These are phyloP conservation scores for Brachyrhaphis roseni DNA, from an alignment of 2,797 vertebrate genomes.

Conservation along the genomic window DNA sequence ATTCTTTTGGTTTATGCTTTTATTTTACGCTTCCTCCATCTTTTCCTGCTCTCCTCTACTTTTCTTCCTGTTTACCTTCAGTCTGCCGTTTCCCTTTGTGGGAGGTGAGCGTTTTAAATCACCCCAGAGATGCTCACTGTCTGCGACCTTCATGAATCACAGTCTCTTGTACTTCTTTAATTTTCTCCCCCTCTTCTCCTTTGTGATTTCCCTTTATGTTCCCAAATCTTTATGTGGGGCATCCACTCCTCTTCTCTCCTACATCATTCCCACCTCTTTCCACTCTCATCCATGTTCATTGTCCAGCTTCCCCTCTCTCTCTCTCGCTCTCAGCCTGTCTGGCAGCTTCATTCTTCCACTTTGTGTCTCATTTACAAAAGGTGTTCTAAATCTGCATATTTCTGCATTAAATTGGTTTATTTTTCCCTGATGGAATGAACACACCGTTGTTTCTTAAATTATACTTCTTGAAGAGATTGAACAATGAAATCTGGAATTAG, in stretches of 20 bases:
- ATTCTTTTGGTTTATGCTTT: conserved; percentile 29
- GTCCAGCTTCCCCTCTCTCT: conserved; percentile 34
- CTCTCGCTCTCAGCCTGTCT: conserved; percentile 34
- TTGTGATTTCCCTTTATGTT: conserved; percentile 57
- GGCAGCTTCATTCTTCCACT: conserved; percentile 24
- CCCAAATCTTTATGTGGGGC: conserved; percentile 63
- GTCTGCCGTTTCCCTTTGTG: conserved; percentile 37
- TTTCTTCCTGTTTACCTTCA: conserved; percentile 31
- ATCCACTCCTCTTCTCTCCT: conserved; percentile 19
- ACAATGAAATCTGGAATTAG: conserved; percentile 32
- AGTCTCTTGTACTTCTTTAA: conserved; percentile 44
- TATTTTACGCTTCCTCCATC: conserved; percentile 9
- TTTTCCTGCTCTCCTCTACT: conserved; percentile 7
- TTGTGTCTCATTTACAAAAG: conserved; percentile 43
- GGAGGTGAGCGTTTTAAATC: conserved; percentile 71
- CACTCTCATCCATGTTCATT: conserved; percentile 39
- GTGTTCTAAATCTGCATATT: conserved; percentile 21
- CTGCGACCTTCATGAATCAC: conserved; percentile 72
- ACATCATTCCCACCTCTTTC: conserved; percentile 15
- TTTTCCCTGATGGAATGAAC: conserved; percentile 12
- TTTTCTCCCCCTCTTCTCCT: conserved; percentile 45
- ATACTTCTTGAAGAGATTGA: conserved; percentile 22
- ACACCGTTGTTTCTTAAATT: background rate
- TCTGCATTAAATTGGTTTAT: conserved; percentile 2
- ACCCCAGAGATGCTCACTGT: conserved; percentile 64